Base-by-base conservation (phyloP, 2,113 vertebrate species). In the Mohoua ochrocephala region DNA sequence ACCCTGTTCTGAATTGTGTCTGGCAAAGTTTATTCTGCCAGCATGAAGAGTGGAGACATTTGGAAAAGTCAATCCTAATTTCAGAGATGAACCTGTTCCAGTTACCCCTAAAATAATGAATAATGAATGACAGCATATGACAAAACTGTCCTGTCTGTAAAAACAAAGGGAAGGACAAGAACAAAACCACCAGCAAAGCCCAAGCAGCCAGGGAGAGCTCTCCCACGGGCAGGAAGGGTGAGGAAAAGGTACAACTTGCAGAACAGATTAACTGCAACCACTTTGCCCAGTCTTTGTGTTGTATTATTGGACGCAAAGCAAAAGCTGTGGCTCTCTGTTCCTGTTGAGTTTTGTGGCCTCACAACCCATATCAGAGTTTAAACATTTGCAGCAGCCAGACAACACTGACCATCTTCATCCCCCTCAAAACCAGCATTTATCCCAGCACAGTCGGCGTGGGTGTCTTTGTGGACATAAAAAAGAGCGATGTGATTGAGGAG, bases 401-500 rank as follows among this genome's bases (percentile, higher is more conserved):
- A 94, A 75, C 79, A 78, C 63, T 67, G 64, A 93, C 94, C 82
- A 41, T 85, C 94, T 67, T 81, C 79, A 69, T 92, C 91, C 94
- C 93, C 88, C 93, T 91, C 86, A 96, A 95, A 97, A 97, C 88
- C 37, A 61, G 61, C 80, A 71, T 96, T 97, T 97, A 89, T 87
- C 96, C 79, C 83, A 73, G 89, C 77, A 90, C 94, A 93, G 96
- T 88, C 70, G 75, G 92, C 69, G 8, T 93, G 95, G 92, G 80
- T 95, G 93, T 94, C 97, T 93, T 96, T 94, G 90, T 89, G 93
- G 97, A 78, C 28, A 11, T 92, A 88, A 85, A 89, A 96, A 97
- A 97, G 90, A 96, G 89, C 73, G 77, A 85, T 85, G 84, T 84
- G 94, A 97, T 82, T 95, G 97, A 98, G 97, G 91, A 97, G 97